These are phyloP conservation scores for Paramormyrops hopkinsi DNA, from an alignment of 2,797 vertebrate species.

Conservation along the genomic window DNA sequence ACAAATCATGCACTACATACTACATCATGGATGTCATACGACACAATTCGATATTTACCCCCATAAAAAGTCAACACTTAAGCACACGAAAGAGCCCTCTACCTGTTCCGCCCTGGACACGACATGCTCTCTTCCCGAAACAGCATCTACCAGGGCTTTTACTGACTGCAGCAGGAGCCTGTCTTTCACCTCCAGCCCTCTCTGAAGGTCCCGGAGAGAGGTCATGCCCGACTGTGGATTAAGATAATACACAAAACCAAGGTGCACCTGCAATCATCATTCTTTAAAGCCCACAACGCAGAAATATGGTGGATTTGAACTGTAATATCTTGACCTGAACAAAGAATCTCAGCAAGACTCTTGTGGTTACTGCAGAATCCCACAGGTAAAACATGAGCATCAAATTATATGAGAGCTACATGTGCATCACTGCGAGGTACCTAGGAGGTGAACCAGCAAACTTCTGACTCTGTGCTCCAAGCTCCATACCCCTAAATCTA, in stretches of 20 bases:
- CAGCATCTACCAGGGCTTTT: conserved; percentile 60
- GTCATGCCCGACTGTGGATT: conserved; percentile 64
- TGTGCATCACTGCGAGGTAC: background rate
- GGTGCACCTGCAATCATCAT: background rate
- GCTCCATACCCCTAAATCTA: background rate
- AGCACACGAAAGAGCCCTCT: conserved; percentile 30
- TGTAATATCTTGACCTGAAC: background rate
- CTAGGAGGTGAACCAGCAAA: background rate
- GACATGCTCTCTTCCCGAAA: conserved; percentile 54
- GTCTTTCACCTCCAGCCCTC: conserved; percentile 69
- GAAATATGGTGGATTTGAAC: background rate
- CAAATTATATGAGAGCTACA: background rate
- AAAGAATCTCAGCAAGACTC: background rate
- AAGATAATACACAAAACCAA: conserved; percentile 23
- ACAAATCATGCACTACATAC: background rate
- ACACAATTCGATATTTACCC: background rate
- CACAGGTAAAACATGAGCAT: background rate
- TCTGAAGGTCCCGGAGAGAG: conserved; percentile 65
- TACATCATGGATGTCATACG: background rate
- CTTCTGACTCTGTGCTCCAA: background rate
- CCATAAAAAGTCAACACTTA: background rate
- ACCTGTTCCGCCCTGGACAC: conserved; percentile 65
- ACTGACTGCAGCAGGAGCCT: conserved; percentile 69
- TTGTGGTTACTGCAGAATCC: background rate
- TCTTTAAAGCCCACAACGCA: background rate